Evolutionary conservation across 2,888 invertebrate species (phyloP).

Genomic region (Melikaiella ostensackeni): DNA sequence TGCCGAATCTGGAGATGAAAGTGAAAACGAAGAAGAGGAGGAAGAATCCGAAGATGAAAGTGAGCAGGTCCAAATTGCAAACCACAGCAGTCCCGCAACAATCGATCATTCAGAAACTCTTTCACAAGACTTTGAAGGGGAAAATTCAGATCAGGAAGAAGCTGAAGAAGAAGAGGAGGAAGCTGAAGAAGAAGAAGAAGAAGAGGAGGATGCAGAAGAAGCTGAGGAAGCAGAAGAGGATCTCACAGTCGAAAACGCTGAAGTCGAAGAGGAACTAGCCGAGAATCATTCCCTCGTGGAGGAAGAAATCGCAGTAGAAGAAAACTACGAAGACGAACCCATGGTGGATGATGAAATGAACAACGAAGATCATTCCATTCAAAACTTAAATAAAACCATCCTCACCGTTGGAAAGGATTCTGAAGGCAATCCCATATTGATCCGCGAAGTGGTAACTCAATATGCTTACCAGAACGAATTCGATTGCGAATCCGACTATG

Average conservation of each 20-base stretch:
- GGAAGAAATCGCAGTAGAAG: slow-evolving; percentile 46
- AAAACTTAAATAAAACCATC: slow-evolving; percentile 73
- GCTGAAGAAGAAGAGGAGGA: slow-evolving; percentile 45
- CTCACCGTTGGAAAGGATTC: slow-evolving; percentile 72
- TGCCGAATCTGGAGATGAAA: slow-evolving; percentile 54
- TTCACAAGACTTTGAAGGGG: slow-evolving; percentile 63
- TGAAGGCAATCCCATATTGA: slow-evolving; percentile 74
- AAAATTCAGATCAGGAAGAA: slow-evolving; percentile 45
- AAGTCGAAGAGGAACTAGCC: slow-evolving; percentile 13
- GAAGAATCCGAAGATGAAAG: slow-evolving; percentile 54
- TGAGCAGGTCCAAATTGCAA: slow-evolving; percentile 43
- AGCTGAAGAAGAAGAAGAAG: slow-evolving; percentile 41
- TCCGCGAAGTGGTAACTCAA: slow-evolving; percentile 70
- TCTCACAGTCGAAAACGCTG: slow-evolving; percentile 5
- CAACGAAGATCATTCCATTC: slow-evolving; percentile 62
- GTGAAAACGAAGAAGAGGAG: slow-evolving; percentile 54
- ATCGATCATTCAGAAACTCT: slow-evolving; percentile 54
- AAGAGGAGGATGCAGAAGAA: slow-evolving; percentile 44
- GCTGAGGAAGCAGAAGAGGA: slow-evolving; percentile 47
- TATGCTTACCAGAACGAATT: slow-evolving; percentile 68
- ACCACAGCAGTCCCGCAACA: slow-evolving; percentile 12
- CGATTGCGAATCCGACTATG: slow-evolving; percentile 61
- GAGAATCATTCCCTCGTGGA: slow-evolving; percentile 45
- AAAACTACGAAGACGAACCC: slow-evolving; percentile 53
- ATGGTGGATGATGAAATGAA: slow-evolving; percentile 61